Base-by-base conservation (phyloP, 2,888 invertebrate species). In the Leucophenga montana region DNA sequence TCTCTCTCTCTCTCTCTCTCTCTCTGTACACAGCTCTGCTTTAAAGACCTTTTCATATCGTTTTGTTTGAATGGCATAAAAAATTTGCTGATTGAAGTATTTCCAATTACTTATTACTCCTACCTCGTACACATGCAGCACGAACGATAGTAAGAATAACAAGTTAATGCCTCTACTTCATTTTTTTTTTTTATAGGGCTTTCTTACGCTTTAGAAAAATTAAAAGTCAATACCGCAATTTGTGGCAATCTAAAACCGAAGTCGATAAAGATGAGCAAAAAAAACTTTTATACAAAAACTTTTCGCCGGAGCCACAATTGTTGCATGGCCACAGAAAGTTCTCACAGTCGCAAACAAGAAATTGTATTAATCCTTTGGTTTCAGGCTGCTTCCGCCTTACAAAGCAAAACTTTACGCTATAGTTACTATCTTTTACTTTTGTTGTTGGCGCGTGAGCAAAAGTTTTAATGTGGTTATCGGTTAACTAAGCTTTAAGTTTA, bases 401-500 rank as follows among this genome's bases (percentile, higher is more conserved):
- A 27, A 16, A 39, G 11, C 8, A 39, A 39, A 39, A 39, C 39
- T 11, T 39, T 39, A 3, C 3, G 27, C 3, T 4, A 27, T 27
- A n/a, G n/a, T n/a, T n/a, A 27, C 27, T 27, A 27, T 46, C 46
- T 2, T 13, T 48, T 48, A n/a, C 1, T 8, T 50, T 50, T 50
- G 50, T 18, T 57, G 18, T 18, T 54, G 13, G 54, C 27, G 56
- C 27, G n/a, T 46, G 22, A 31, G 31, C 39, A 46, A 62, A 62
- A 62, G 13, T 62, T 62, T 62, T 62, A 46, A 62, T 62, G 62
- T 46, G 62, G 44, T 62, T 62, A 62, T 61, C 27, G 39, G 39
- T 61, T 39, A 61, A 39, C 39, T 39, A 16, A 18, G 11, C 6
- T 31, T 39, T 61, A 61, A 62, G 46, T 62, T 62, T 14, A 46